These are phyloP conservation scores for Heliconius eleuchia DNA, from an alignment of 1,140 invertebrate genomes.

Conservation along the genomic window DNA sequence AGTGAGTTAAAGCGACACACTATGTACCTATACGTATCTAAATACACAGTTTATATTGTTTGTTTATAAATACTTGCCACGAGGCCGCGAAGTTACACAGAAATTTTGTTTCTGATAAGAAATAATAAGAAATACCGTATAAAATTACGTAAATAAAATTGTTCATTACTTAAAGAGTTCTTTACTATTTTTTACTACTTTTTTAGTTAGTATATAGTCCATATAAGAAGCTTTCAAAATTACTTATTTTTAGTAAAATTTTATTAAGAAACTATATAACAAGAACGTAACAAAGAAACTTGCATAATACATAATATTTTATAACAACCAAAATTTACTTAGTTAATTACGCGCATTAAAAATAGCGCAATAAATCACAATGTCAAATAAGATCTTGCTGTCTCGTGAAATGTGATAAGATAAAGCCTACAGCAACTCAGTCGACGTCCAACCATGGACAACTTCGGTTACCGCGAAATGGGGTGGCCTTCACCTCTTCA, in stretches of 20 bases:
- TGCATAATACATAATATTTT: constrained; percentile 17
- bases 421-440: constrained; percentile 47
- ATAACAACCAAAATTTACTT: constrained; percentile 27
- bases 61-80: background rate
- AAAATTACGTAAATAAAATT: background rate
- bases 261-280: background rate
- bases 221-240: background rate
- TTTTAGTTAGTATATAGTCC: background rate
- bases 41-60: constrained; percentile 7
- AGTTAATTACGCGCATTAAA: constrained; percentile 58
- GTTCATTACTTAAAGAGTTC: background rate
- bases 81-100: background rate
- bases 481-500: constrained; percentile 66
- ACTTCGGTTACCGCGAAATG: constrained; percentile 78
- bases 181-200: background rate
- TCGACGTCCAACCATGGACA: constrained; percentile 57
- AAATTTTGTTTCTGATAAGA: constrained; percentile 6
- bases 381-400: constrained; percentile 57
- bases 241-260: background rate
- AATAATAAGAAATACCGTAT: background rate
- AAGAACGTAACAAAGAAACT: background rate
- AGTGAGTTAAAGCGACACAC: background rate
- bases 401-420: constrained; percentile 65
- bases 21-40: background rate
- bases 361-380: constrained; percentile 70